phyloP scores from a whole-genome alignment of 2,113 vertebrate species.

The Sinocyclocheilus grahami region DNA sequence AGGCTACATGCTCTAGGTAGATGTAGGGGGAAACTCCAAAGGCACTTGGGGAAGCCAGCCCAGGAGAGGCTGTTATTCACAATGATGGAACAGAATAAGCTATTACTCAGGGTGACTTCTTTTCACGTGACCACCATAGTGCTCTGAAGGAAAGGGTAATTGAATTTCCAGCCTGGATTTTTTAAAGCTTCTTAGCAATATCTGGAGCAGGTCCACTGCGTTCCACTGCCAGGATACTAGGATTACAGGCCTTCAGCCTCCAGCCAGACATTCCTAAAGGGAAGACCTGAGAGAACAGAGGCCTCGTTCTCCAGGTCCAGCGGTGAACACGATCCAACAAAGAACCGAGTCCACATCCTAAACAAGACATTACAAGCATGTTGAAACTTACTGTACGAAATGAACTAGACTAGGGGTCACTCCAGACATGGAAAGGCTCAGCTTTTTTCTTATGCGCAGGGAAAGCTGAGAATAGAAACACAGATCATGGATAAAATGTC shows the following conservation, averaged over 20 bases:
- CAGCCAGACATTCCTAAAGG: constrained; percentile 36
- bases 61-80: background rate
- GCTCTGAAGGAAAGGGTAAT: constrained; percentile 66
- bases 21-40: background rate
- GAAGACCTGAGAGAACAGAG: constrained; percentile 33
- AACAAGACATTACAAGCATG: constrained; percentile 60
- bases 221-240: constrained; percentile 63
- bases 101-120: constrained; percentile 58
- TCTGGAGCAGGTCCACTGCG: constrained; percentile 63
- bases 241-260: constrained; percentile 60
- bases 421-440: constrained; percentile 54
- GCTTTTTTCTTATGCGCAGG: constrained; percentile 60
- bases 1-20: constrained; percentile 19
- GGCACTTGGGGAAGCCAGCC: background rate
- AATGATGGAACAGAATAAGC: constrained; percentile 31
- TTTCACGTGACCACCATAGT: constrained; percentile 61
- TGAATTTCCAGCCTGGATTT: constrained; percentile 73
- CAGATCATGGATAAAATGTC: constrained; percentile 27
- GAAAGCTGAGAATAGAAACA: constrained; percentile 64
- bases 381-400: constrained; percentile 51
- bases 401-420: constrained; percentile 61
- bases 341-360: constrained; percentile 30
- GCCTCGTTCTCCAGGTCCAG: constrained; percentile 33
- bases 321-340: constrained; percentile 18
- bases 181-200: constrained; percentile 58